Percentiles rank a stretch among this genome's conserved stretches.
Conservation (phyloP, 2,113 vertebrate genomes). For the Brachyhypopomus occidentalis region DNA sequence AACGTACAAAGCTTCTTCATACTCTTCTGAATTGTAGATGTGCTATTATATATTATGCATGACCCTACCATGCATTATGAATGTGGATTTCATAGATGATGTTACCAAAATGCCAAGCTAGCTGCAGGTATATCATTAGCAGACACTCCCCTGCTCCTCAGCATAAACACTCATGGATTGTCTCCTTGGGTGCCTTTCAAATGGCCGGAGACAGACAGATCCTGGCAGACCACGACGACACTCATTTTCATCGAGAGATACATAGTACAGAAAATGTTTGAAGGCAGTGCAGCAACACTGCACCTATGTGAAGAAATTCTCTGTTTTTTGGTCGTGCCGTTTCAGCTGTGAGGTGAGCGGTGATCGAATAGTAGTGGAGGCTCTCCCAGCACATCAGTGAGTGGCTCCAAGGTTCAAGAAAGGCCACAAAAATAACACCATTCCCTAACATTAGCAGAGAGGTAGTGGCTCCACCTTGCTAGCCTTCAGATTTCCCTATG, state of each 20-base stretch:
- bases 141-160: slow-evolving; percentile 24
- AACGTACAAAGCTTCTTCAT: background rate
- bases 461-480: no score
- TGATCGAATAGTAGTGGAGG: no score
- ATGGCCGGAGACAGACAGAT: slow-evolving; percentile 4
- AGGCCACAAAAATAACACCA: no score
- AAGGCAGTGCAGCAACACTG: background rate
- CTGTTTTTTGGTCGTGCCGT: background rate
- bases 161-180: background rate
- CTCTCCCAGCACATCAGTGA: no score
- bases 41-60: slow-evolving; percentile 8
- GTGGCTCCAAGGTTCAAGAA: no score
- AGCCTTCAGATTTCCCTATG: no score
- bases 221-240: background rate
- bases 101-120: slow-evolving; percentile 37
- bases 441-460: no score
- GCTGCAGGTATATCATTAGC: slow-evolving; percentile 37
- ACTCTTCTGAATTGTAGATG: slow-evolving; percentile 19
- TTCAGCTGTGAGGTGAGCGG: no score
- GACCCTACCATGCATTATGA: slow-evolving; percentile 24
- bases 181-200: background rate
- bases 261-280: no score
- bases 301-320: background rate
- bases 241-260: background rate
- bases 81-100: slow-evolving; percentile 26